Base-by-base conservation (phyloP, 2,797 vertebrate species). In the Ataeniobius toweri region DNA sequence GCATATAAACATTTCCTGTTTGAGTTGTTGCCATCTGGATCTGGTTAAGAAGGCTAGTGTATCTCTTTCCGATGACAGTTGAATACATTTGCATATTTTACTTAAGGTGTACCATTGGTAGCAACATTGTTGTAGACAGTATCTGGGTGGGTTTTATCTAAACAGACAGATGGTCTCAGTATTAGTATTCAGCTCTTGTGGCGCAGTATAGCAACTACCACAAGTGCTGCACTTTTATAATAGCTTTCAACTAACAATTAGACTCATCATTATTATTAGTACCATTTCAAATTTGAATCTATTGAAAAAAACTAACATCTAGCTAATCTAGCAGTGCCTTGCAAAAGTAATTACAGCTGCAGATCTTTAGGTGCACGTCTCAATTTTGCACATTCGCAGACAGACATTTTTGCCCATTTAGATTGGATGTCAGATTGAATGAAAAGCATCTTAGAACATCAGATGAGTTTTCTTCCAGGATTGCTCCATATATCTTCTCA, bases 21-120 rank as follows among this genome's bases (percentile, higher is more conserved):
- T 76, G 80, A 84, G 77, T 59, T 55, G 3, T 68, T 41, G 61
- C 67, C 59, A 74, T 84, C 56, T 81, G 74, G 75, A 81, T 77
- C 12, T 73, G 71, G 73, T 72, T 74, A 81, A 77, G 74, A 68
- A 76, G 73, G 78, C 68, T 76, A 46, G 7, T 53, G 8, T 41
- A 46, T 22, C 61, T 68, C 59, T 36, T 39, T n/a, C 44, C 22
- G 67, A 76, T 72, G 70, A 78, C 61, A 74, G 59, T 78, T 22
- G 20, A 73, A 44, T 14, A 44, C 6, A 55, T 71, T 80, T 73
- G 39, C 67, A 71, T 81, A 50, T 16, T 39, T 82, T 53, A 26
- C 36, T 5, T 22, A 56, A 24, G 10, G 3, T 26, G 44, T 59
- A 73, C 13, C 24, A 16, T 7, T 7, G 36, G 48, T 6, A 72